A percentile compares a stretch with the other conserved stretches of the same genome.
These are phyloP conservation scores for Champsocephalus gunnari DNA, from an alignment of 2,797 vertebrate species.

Conservation along the genomic window DNA sequence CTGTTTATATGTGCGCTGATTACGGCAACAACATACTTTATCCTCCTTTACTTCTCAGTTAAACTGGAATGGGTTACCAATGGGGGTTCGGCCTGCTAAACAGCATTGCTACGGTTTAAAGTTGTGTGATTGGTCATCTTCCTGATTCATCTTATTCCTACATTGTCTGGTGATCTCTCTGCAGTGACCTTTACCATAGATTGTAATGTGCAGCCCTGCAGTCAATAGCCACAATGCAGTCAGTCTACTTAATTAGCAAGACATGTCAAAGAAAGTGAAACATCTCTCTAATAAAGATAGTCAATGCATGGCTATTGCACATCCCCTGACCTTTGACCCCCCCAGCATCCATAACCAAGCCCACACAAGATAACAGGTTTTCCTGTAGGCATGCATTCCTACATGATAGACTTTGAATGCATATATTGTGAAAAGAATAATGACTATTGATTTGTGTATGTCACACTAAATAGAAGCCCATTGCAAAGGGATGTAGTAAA, in stretches of 20 bases:
- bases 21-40: slow-evolving; percentile 24
- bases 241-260: slow-evolving; percentile 41
- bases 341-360: slow-evolving; percentile 9
- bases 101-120: slow-evolving; percentile 1
- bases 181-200: slow-evolving; percentile 52
- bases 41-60: slow-evolving; percentile 46
- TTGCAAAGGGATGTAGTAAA: slow-evolving; percentile 17
- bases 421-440: background rate
- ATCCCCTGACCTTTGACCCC: slow-evolving; percentile 32
- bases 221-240: slow-evolving; percentile 45
- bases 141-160: too few species aligned
- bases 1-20: slow-evolving; percentile 18
- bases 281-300: slow-evolving; percentile 30
- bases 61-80: slow-evolving; percentile 25
- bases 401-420: slow-evolving; percentile 4
- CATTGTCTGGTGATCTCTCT: background rate
- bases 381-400: background rate
- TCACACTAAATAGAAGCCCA: background rate
- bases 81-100: background rate
- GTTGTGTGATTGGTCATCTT: background rate
- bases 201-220: slow-evolving; percentile 9
- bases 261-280: slow-evolving; percentile 23
- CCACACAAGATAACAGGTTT: slow-evolving; percentile 19
- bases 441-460: slow-evolving; percentile 5
- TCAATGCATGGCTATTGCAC: slow-evolving; percentile 40